Evolutionary conservation across 2,113 vertebrate species (phyloP), one percentile per base, ranked within the genome.

Genomic region (Hippopotamus amphibius): DNA sequence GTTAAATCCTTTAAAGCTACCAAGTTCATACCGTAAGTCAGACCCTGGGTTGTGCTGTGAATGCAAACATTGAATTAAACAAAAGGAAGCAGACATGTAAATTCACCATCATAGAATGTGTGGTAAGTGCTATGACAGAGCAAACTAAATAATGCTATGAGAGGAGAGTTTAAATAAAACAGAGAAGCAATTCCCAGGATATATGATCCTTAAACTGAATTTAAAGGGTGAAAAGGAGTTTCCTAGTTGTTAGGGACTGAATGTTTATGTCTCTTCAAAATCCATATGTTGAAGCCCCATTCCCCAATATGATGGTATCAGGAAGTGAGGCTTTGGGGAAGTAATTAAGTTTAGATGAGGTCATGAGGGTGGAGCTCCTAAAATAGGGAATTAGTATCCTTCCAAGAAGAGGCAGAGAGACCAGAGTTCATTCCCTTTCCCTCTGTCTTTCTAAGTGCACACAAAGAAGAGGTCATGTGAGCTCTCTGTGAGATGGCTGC

Each of bases 1-100:
- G 43, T 69, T 80, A 59, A 79, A 82, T 53, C 28, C 22, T 79
- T 84, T 74, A 89, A 88, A 84, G 68, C 8, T 89, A 65, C 11
- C 43, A 68, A 53, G 55, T 92, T 86, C 33, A 30, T 90, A 24
- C 2, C 50, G 3, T 10, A 30, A 74, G 7, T 17, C 74, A 92
- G 15, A 17, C 3, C 48, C 61, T 3, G 14, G 17, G 17, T 12
- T 53, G 15, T 3, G 2, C 15, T 77, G 6, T 37, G 30, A 33
- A 22, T 55, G 6, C 4, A 68, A 90, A 79, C 24, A 66, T 0
- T 33, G 30, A 88, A 11, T 41, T 24, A 87, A 79, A 46, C 41
- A 26, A 21, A 92, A 48, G 16, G 33, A 95, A 76, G 11, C 9
- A 11, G 15, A 68, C 8, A 6, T n/a, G 5, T 41, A 19, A 43